Percentiles rank a stretch among this genome's conserved stretches.
These are phyloP conservation scores for Cerastis rubricosa DNA, from an alignment of 2,888 invertebrate genomes.

Conservation along the genomic window DNA sequence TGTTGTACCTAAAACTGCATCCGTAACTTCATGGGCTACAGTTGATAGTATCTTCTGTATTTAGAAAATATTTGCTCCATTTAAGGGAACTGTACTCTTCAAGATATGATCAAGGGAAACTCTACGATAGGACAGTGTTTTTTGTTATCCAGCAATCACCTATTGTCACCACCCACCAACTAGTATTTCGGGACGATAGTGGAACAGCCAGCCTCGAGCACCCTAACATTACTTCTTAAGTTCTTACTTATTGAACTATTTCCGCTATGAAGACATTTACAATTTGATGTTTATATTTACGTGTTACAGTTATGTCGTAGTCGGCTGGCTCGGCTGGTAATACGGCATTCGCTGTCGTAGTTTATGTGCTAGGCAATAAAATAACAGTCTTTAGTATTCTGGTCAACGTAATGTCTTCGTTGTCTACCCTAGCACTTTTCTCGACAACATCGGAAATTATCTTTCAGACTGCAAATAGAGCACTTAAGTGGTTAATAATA, in stretches of 20 bases:
- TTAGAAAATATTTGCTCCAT: background rate
- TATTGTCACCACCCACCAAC: background rate
- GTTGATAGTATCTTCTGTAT: background rate
- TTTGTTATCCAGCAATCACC: background rate
- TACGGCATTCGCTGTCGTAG: background rate
- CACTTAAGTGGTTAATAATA: background rate
- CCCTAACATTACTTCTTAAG: background rate
- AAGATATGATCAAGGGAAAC: background rate
- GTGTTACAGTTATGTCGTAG: background rate
- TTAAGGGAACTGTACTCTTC: background rate
- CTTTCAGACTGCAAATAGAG: background rate
- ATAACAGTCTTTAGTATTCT: background rate
- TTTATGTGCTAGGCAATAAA: slow-evolving; percentile 1
- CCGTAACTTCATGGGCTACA: background rate
- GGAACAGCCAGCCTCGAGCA: background rate
- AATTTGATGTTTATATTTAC: slow-evolving; percentile 32
- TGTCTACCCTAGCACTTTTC: background rate
- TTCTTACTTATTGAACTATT: background rate
- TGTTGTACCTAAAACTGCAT: background rate
- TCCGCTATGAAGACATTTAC: slow-evolving; percentile 34
- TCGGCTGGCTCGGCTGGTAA: background rate
- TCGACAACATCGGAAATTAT: background rate
- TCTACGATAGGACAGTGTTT: background rate
- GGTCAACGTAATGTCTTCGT: background rate
- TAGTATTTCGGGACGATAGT: background rate